Evolutionary conservation across 2,797 vertebrate species (phyloP).

Genomic region (Leptoclinus maculatus): DNA sequence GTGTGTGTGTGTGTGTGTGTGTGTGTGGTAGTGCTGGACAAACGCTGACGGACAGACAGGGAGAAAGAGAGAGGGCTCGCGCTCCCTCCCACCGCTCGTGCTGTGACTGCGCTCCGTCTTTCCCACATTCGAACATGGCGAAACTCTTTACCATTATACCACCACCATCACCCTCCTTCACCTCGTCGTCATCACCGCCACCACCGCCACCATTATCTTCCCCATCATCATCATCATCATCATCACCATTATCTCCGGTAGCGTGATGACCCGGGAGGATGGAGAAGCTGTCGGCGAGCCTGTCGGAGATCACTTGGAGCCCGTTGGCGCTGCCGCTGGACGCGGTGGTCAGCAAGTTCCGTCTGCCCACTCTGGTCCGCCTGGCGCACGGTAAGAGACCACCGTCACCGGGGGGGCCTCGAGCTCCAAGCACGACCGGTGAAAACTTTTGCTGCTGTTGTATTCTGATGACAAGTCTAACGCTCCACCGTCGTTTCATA

Average conservation of each 20-base stretch:
- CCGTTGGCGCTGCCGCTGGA: conserved; percentile 93
- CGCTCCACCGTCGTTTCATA: not conserved
- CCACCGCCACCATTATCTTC: conserved; percentile 10
- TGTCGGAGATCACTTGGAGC: conserved; percentile 93
- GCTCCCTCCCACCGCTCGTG: conserved; percentile 63
- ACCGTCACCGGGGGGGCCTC: not conserved
- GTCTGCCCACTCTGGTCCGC: conserved; percentile 92
- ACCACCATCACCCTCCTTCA: conserved; percentile 30
- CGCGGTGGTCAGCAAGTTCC: conserved; percentile 94
- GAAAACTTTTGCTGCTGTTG: conserved; percentile 26
- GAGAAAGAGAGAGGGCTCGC: conserved; percentile 42
- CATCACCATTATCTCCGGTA: conserved; percentile 63
- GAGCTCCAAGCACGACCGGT: not conserved
- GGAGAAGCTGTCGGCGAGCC: conserved; percentile 93
- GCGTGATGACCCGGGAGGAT: conserved; percentile 89
- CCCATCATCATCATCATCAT: not conserved
- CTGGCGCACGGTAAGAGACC: conserved; percentile 88
- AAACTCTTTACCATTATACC: conserved; percentile 70
- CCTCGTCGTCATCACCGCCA: conserved; percentile 8
- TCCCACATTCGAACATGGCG: conserved; percentile 78
- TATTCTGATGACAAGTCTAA: not conserved
- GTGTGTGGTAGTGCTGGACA: not conserved
- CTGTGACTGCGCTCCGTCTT: conserved; percentile 49
- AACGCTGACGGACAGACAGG: conserved; percentile 20
- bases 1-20: not conserved